Evolutionary conservation across 1,140 invertebrate species (phyloP).

Genomic region (Zophobas morio): DNA sequence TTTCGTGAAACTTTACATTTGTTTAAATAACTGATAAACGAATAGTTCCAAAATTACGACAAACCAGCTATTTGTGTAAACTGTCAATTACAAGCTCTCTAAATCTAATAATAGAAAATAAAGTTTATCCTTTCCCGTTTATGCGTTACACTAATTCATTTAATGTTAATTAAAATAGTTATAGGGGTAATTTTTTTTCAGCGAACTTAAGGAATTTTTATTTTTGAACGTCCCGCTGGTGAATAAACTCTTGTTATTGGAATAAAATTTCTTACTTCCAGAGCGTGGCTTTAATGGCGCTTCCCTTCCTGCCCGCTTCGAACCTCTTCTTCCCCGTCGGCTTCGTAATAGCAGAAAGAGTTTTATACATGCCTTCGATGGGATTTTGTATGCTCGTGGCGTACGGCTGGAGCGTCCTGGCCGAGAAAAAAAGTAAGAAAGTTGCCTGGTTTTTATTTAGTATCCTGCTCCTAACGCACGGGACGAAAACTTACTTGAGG

Average conservation of each 20-base stretch:
- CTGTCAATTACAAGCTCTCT: too few species aligned
- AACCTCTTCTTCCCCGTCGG: slow-evolving; percentile 98
- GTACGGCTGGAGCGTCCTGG: slow-evolving; percentile 77
- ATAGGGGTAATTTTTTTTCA: too few species aligned
- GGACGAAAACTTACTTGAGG: slow-evolving; percentile 86
- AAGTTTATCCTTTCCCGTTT: too few species aligned
- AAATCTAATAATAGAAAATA: too few species aligned
- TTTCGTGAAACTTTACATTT: too few species aligned
- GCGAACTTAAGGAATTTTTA: too few species aligned
- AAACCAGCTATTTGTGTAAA: too few species aligned
- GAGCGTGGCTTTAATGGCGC: slow-evolving; percentile 86
- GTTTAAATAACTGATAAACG: too few species aligned
- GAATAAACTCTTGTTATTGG: neutral
- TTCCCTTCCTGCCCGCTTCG: slow-evolving; percentile 96
- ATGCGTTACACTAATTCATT: too few species aligned
- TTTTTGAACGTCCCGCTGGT: too few species aligned
- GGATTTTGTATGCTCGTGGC: slow-evolving; percentile 95
- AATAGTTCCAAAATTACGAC: too few species aligned
- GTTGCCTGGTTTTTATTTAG: slow-evolving; percentile 76
- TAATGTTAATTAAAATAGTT: too few species aligned
- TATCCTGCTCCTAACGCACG: slow-evolving; percentile 82
- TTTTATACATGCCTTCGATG: slow-evolving; percentile 98
- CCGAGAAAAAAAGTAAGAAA: slow-evolving; percentile 72
- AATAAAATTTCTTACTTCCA: slow-evolving; percentile 69
- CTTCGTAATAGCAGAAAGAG: slow-evolving; percentile 96